Evolutionary conservation across 2,888 invertebrate species (phyloP).

Genomic region (Dasysyrphus albostriatus): DNA sequence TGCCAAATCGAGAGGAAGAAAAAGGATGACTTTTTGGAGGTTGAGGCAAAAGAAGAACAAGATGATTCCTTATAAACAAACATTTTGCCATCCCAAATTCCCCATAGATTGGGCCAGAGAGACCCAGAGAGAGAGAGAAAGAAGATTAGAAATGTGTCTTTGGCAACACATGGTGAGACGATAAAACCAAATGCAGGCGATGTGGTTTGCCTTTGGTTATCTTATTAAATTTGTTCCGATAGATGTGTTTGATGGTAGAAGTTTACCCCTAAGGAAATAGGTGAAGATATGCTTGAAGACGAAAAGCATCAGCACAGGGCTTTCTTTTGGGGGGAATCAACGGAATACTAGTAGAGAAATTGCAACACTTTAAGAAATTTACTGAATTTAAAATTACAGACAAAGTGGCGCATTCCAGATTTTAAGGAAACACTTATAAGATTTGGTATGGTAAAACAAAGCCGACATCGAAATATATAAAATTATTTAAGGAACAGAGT

Average conservation of each 20-base stretch:
- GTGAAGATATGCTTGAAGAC: constrained; percentile 47
- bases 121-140: neutral
- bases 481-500: too few species aligned
- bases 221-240: constrained; percentile 63
- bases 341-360: neutral
- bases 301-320: neutral
- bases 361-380: constrained; percentile 12
- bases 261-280: constrained; percentile 50
- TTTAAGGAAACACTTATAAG: neutral
- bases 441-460: too few species aligned
- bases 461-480: too few species aligned
- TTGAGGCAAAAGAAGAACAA: neutral
- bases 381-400: neutral
- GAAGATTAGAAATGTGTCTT: constrained; percentile 47
- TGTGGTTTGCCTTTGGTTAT: constrained; percentile 60
- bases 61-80: constrained; percentile 56
- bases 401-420: neutral
- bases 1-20: constrained; percentile 1
- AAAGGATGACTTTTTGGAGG: neutral
- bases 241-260: constrained; percentile 42
- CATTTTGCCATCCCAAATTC: neutral
- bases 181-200: constrained; percentile 56
- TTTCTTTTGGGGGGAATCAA: neutral
- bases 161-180: constrained; percentile 65
- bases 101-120: neutral